phyloP scores from a whole-genome alignment of 2,797 vertebrate genomes.

The Varecia variegata region DNA sequence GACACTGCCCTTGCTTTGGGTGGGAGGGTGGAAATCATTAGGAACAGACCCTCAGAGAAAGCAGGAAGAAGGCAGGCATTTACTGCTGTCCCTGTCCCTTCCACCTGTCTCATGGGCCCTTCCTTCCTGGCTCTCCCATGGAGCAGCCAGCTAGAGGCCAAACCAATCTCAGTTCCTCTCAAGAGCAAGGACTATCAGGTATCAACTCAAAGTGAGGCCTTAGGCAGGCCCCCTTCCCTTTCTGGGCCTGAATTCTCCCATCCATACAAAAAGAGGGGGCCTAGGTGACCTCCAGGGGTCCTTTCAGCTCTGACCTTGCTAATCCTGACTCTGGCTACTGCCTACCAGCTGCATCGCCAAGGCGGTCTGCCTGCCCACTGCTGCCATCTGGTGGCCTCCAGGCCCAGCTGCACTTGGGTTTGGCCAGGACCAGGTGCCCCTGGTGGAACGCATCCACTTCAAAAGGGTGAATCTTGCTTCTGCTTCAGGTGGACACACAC shows the following conservation, averaged over 20 bases:
- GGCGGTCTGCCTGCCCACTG: constrained; percentile 32
- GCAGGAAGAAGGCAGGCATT: background rate
- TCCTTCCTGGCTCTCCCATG: background rate
- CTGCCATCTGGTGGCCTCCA: constrained; percentile 72
- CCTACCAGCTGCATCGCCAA: background rate
- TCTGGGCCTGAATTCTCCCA: background rate
- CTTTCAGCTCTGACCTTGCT: constrained; percentile 59
- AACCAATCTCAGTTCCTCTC: background rate
- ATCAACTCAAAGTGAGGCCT: background rate
- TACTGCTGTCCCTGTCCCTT: background rate
- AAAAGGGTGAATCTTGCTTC: background rate
- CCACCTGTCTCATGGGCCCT: background rate
- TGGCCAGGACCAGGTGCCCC: background rate
- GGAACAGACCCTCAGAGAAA: background rate
- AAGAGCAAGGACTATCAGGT: background rate
- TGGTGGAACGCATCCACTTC: background rate
- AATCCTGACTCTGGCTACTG: background rate
- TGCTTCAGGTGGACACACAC: background rate
- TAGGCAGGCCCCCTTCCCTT: background rate
- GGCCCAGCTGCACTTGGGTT: background rate
- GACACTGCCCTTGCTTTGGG: background rate
- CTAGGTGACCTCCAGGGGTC: background rate
- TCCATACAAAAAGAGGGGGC: background rate
- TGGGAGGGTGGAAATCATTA: background rate
- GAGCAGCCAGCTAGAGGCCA: background rate